Base-by-base conservation (phyloP, 2,113 vertebrate species). In the Pseudopodoces humilis region DNA sequence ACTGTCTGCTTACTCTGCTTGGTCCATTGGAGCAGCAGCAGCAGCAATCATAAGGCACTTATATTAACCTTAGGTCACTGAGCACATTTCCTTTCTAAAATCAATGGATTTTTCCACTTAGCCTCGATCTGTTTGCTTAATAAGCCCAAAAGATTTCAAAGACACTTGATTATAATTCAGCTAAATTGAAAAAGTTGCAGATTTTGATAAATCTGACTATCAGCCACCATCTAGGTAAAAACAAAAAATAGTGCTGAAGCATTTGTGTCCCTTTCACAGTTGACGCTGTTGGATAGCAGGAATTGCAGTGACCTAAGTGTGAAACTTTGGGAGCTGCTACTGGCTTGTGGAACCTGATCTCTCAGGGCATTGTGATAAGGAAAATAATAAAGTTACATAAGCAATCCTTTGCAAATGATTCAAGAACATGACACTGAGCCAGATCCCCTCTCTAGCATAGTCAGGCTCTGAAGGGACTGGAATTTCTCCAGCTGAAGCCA, bases 381-480 rank as follows among this genome's bases (percentile, higher is more conserved):
- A 47, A 81, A 90, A 90, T 91, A 90, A 75, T 28, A 13, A 90
- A 74, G 83, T 94, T 96, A 75, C 60, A 79, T 86, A 94, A 95
- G 59, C 1, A 24, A 31, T 72, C 33, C 63, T 85, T 83, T 68
- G 60, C 76, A 92, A 46, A 64, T 90, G 23, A 75, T 69, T 90
- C 41, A 90, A 80, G 69, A 88, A 23, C n/a, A 56, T 90, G 92
- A 65, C 0, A 3, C 67, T 52, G 88, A 86, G 79, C 95, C 94
- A 94, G 82, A 78, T n/a, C 76, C 43, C 68, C 31, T 88, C 82
- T 41, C 75, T 63, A 28, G 60, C 60, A 67, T 7, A 83, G 71
- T 56, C 67, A 70, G 68, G 24, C 56, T 78, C 35, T 94, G 93
- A 92, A 95, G 62, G 83, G 47, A 88, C 60, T 70, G 64, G 82